phyloP scores from a whole-genome alignment of 2,113 vertebrate genomes.

The Saiga tatarica region DNA sequence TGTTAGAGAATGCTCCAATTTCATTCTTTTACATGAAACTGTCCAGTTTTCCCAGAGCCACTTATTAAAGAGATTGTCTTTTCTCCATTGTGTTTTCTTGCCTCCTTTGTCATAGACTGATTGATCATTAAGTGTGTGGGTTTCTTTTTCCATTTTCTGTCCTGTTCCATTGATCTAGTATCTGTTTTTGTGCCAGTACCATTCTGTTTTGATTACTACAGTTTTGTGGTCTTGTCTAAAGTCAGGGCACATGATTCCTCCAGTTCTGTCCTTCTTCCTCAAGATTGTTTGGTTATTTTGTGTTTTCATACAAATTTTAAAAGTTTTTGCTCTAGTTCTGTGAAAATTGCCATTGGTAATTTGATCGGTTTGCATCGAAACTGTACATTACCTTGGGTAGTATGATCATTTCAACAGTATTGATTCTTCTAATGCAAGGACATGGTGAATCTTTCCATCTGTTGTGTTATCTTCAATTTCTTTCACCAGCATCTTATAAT shows the following conservation, averaged over 20 bases:
- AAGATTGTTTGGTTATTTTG: background rate
- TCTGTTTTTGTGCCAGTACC: background rate
- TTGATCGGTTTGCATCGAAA: background rate
- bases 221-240: background rate
- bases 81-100: background rate
- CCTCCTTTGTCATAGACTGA: background rate
- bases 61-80: background rate
- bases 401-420: background rate
- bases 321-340: background rate
- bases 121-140: background rate
- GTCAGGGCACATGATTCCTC: background rate
- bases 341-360: background rate
- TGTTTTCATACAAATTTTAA: background rate
- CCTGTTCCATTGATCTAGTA: background rate
- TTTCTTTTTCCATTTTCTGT: background rate
- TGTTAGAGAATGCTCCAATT: background rate
- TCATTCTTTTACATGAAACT: background rate
- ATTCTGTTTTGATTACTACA: background rate
- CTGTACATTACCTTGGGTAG: background rate
- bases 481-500: background rate
- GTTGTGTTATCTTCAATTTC: background rate
- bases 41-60: background rate
- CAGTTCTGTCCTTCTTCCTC: background rate
- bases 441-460: background rate
- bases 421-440: background rate